Evolutionary conservation across 2,888 invertebrate species (phyloP), one percentile per base, ranked within the genome.

Genomic region (Lacanobia oleracea): DNA sequence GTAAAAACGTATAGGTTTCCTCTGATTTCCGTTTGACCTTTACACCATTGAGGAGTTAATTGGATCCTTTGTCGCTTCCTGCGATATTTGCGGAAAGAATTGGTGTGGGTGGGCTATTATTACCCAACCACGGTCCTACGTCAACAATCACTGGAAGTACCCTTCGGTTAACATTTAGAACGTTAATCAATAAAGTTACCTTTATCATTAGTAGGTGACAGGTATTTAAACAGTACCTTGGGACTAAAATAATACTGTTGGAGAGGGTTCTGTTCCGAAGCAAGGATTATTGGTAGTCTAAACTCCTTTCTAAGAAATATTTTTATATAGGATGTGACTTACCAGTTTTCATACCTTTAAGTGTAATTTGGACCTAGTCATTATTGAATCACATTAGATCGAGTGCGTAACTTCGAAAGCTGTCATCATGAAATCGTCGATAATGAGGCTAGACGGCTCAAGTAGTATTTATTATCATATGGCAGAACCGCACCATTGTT

Each of bases 81-180:
- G 51, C n/a, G 5, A 68, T 50, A 77, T 78, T 77, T 78, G 56
- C 18, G 16, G 33, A 70, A 70, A 33, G n/a, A 78, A 61, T 69
- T 12, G 16, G 23, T 27, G 54, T 50, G 54, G 71, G 71, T 12
- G 18, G 12, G 12, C 18, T 56, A 57, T 76, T 50, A 70, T 43
- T 56, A 70, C 18, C 40, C 10, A 61, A 70, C 79, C 48, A 45
- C 6, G 21, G 43, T 51, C 75, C 78, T 75, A 57, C 2, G 50
- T 72, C 72, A 78, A 71, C 74, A 75, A 43, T 21, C 48, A 50
- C 27, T 51, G 3, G 10, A 54, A 77, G 33, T n/a, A 37, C 43
- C 51, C 61, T 48, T 57, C 23, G 21, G 43, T 78, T 62, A 51
- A 37, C 27, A 48, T 59, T 59, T 37, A 75, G 8, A 57, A 43